Base-by-base conservation (phyloP, 2,113 vertebrate genomes). In the Pangasianodon gigas region DNA sequence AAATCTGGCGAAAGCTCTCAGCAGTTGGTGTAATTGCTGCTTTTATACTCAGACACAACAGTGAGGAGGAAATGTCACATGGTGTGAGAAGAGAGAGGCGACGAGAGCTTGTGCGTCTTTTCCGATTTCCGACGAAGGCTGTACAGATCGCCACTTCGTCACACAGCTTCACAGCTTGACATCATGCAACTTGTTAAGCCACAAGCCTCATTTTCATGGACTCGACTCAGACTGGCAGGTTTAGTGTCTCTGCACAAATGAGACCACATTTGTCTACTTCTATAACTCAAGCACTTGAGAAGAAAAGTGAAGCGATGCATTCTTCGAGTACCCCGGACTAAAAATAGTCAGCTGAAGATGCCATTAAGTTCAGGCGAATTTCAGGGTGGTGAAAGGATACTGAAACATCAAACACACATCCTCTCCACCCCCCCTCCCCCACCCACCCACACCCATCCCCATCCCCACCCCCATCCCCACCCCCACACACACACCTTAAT, bases 31-130 rank as follows among this genome's bases (percentile, higher is more conserved):
- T 74, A 87, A 92, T 89, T 85, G 75, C 90, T 46, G 52, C 82
- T 67, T 82, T 84, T 67, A 26, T 56, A 85, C 83, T 91, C 89
- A 94, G 91, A 91, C 93, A 92, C 91, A 95, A 93, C 92, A 93
- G 37, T 52, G 29, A 48, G 56, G 56, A 81, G 60, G 65, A 69
- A 87, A 83, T 16, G 19, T 48, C 85, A 51, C 52, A 26, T 44
- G 74, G 37, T 85, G 56, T 21, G 26, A 46, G 84, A 87, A 37
- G 56, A 67, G 9, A 58, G 26, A 41, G 8, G 48, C 5, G 26
- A n/a, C 13, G 4, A 6, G 46, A 51, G 46, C 74, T 0, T 1
- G 13, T 14, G 82, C 46, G 32, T 54, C 16, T 52, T 7, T 5
- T 67, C 75, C 2, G 41, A 58, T 77, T 52, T 88, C 56, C 29